Conservation (phyloP, 2,113 vertebrate genomes). For the Delphinus delphis region DNA sequence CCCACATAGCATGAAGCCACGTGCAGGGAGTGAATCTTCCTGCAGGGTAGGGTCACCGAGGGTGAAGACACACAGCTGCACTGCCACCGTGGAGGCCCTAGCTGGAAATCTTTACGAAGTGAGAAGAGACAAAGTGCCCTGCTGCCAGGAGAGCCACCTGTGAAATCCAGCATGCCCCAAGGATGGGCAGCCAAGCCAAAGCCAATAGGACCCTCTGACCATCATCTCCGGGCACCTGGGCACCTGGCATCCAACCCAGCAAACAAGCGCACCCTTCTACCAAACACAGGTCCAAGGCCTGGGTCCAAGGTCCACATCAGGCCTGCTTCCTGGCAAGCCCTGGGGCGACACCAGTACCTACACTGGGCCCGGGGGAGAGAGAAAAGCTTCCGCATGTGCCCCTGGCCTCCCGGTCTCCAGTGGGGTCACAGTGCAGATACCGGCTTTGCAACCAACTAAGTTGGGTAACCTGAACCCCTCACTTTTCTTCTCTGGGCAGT, state of each 20-base stretch:
- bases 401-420: not conserved
- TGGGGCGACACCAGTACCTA: constrained; percentile 40
- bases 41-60: constrained; percentile 24
- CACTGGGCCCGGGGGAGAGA: not conserved
- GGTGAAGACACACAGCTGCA: constrained; percentile 61
- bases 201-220: constrained; percentile 65
- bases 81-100: not conserved
- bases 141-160: constrained; percentile 68
- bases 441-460: not conserved
- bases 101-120: constrained; percentile 67
- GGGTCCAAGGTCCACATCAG: constrained; percentile 64
- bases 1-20: not conserved
- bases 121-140: constrained; percentile 52
- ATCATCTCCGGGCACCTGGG: constrained; percentile 73
- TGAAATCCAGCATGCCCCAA: constrained; percentile 27
- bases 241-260: constrained; percentile 52
- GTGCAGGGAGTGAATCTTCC: not conserved
- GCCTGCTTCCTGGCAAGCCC: constrained; percentile 45
- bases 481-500: not conserved
- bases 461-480: not conserved
- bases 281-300: constrained; percentile 47
- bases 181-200: constrained; percentile 55
- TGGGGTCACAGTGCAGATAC: not conserved
- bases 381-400: not conserved
- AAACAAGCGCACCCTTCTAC: constrained; percentile 54